Evolutionary conservation across 2,113 vertebrate species (phyloP), one percentile per base, ranked within the genome.

Genomic region (Prochilodus magdalenae): DNA sequence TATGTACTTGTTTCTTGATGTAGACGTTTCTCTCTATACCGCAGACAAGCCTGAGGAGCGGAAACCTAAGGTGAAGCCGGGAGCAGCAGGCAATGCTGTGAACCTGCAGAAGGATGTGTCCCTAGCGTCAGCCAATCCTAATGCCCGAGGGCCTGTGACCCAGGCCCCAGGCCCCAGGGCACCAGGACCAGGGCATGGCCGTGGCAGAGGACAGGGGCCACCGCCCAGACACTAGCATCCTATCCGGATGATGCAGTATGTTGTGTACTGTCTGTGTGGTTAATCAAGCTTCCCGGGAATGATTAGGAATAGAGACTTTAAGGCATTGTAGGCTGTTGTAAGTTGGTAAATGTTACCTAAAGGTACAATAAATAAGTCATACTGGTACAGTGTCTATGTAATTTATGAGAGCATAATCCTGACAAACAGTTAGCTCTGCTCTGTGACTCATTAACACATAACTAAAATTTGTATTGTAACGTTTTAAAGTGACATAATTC

Each of bases 81-180:
- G 91, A 51, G 86, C 85, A 29, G 89, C 83, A 8, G 85, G 86
- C 20, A 93, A 86, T 82, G 92, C 87, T 0, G 84, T 91, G 2
- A 83, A 83, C 0, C 0, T 91, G 0, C 84, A 94, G 83, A 95
- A 92, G 88, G 94, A 94, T 51, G 87, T 93, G 73, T 80, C 89
- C 0, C 82, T 94, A 55, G 82, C 82, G 0, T 88, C 86, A 0
- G 84, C 90, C 0, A 94, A 95, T 79, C 87, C 92, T 0, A 88
- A 90, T 12, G 59, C 49, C 16, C 90, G 79, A 0, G 67, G 86
- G 13, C 91, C 93, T 0, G 80, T 94, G 27, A 92, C 79, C 27
- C 93, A 83, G 29, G 86, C 92, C 0, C 90, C 87, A 0, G 85
- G 86, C 0, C 87, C 80, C 0, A 87, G 92, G 26, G 3, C 86